Conservation (phyloP, 2,797 vertebrate species). For the Rhadinocentrus ornatus region DNA sequence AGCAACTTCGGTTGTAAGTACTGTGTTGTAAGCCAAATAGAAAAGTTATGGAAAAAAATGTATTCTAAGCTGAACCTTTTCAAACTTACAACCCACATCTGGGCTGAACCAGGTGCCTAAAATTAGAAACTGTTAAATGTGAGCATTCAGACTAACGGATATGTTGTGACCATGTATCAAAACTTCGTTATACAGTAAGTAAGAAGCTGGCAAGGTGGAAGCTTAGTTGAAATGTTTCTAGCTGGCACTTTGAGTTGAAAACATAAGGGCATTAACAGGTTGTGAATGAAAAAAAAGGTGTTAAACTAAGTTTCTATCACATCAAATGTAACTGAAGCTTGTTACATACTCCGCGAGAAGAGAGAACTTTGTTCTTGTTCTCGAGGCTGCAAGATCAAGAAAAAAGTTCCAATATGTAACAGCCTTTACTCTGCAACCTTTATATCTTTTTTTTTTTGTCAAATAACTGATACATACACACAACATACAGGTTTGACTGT, state of each 20-base stretch:
- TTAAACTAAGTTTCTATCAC: constrained; percentile 65
- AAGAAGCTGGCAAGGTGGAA: constrained; percentile 67
- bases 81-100: constrained; percentile 32
- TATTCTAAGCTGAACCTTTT: constrained; percentile 33
- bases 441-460: constrained; percentile 36
- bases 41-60: constrained; percentile 40
- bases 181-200: constrained; percentile 70
- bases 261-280: constrained; percentile 64
- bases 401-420: neutral
- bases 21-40: too few species aligned
- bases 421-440: constrained; percentile 40
- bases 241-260: constrained; percentile 75
- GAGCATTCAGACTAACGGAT: constrained; percentile 71
- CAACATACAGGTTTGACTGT: constrained; percentile 72
- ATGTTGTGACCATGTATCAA: constrained; percentile 74
- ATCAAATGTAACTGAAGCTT: constrained; percentile 62
- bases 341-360: too few species aligned
- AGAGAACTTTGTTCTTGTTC: too few species aligned
- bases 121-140: constrained; percentile 56
- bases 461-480: constrained; percentile 75
- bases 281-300: constrained; percentile 64
- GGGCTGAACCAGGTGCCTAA: constrained; percentile 38
- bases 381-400: too few species aligned
- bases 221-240: constrained; percentile 62
- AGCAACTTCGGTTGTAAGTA: constrained; percentile 58